Evolutionary conservation across 2,113 vertebrate species (phyloP), one percentile per base, ranked within the genome.

Genomic region (Motacilla tschutschensis): DNA sequence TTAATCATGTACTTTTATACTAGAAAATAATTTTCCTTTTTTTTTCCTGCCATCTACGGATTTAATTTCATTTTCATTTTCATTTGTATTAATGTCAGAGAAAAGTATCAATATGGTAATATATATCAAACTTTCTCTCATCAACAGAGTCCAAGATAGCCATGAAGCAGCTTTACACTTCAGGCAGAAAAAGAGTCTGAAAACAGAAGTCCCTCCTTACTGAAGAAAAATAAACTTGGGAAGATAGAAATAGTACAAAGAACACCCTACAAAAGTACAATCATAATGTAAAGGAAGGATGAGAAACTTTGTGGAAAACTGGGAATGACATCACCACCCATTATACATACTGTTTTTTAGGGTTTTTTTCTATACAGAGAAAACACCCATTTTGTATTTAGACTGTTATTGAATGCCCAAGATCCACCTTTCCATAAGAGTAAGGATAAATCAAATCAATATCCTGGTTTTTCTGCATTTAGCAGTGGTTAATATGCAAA

Each of bases 311-410:
- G 6, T 11, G n/a, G 12, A 80, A 55, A 75, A 72, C 5, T 47
- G 5, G 13, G 9, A 75, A 10, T 3, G 2, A 31, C 20, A 54
- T 17, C 28, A 43, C 25, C 15, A 55, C 2, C 6, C 10, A 33
- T 40, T 46, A 33, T 2, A 33, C 3, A 24, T 5, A 19, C 16
- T 1, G 3, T 0, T 6, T 33, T 28, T 22, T 4, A 14, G 59
- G n/a, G 4, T n/a, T 47, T 21, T 53, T 46, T 21, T 14, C 17
- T 21, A 33, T 41, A 26, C 0, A 72, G 4, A 62, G 4, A 41
- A 58, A 81, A 44, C 4, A 60, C 4, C 2, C 4, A 12, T 44
- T 54, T 63, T 29, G 14, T 31, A 36, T 38, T 44, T 17, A 12
- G 26, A 50, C 10, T 25, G 3, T 36, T 63, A 33, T 0, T 44